Evolutionary conservation across 2,888 invertebrate genomes (phyloP), one percentile per base, ranked within the genome.

Genomic region (Drosophila prolongata): DNA sequence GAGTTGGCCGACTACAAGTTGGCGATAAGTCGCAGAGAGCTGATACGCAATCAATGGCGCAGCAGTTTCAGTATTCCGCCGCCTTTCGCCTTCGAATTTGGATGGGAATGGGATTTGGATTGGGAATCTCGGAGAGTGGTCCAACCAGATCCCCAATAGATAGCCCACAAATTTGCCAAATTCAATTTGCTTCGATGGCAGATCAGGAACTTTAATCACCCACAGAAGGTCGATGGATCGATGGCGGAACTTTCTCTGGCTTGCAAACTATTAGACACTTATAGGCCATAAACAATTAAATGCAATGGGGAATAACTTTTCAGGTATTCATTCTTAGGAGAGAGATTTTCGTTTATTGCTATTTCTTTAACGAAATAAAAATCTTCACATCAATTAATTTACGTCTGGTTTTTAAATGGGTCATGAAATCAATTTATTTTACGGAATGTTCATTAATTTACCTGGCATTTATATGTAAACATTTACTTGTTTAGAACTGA

Each of bases 41-140:
- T 62, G 75, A 80, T 80, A 79, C 75, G 81, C 64, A 69, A 75
- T 80, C 75, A 71, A 75, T 71, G 66, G 78, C 76, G 78, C 69
- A 76, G 67, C 69, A 40, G 16, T 44, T 64, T 34, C 30, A 35
- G 49, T 35, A 16, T 49, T 34, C 6, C 49, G 16, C 16, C 14
- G 49, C 49, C 16, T 34, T 65, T 65, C 44, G 10, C 52, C 30
- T 42, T 14, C 24, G 19, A 46, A 30, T 56, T 44, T 55, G 47
- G 30, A 30, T 46, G 27, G 27, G n/a, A 9, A 11, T 43, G 10
- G 42, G n/a, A 9, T 6, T 43, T 5, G 42, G 19, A 44, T 13
- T 44, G 9, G n/a, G 24, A 30, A 34, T 57, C 10, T 16, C 4
- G 52, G 52, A 46, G 50, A 46, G 65, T 35, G 54, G 65, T 65